phyloP scores from a whole-genome alignment of 92 coral and sea anemone genomes.

The Phenganax stokvisi region DNA sequence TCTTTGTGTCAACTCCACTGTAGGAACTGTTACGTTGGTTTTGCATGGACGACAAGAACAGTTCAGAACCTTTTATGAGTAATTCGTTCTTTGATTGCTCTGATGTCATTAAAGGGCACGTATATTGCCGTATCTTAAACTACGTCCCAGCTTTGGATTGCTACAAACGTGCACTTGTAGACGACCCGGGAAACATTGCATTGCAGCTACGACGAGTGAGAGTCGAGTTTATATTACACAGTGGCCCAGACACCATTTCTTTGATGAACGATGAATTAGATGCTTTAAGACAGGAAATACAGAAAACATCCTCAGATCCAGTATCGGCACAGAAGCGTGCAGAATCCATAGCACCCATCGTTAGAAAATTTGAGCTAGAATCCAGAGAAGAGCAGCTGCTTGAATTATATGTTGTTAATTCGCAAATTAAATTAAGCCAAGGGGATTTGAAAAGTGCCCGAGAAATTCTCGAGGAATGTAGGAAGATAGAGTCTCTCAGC shows the following conservation, averaged over 20 bases:
- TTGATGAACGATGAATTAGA: not conserved
- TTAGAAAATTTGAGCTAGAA: too few relatives aligned
- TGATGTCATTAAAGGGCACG: constrained; percentile 3
- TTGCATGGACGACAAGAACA: not conserved
- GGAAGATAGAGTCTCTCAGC: not conserved
- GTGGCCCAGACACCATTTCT: not conserved
- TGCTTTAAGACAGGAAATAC: not conserved
- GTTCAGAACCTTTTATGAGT: not conserved
- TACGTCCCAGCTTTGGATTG: not conserved
- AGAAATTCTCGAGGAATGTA: not conserved
- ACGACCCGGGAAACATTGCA: not conserved
- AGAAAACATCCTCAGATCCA: not conserved
- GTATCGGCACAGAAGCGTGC: too few relatives aligned
- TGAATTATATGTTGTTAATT: too few relatives aligned
- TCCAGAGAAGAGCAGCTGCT: too few relatives aligned
- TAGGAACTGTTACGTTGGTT: constrained; percentile 12
- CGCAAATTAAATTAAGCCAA: too few relatives aligned
- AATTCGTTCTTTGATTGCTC: constrained; percentile 20
- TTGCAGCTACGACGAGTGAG: not conserved
- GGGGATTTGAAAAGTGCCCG: not conserved
- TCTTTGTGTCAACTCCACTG: constrained; percentile 28
- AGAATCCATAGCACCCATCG: too few relatives aligned
- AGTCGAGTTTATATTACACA: not conserved
- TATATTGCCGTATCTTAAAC: constrained; percentile 2
- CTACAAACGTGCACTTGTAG: not conserved